phyloP scores from a whole-genome alignment of 1,140 invertebrate genomes.

The Batillaria attramentaria region DNA sequence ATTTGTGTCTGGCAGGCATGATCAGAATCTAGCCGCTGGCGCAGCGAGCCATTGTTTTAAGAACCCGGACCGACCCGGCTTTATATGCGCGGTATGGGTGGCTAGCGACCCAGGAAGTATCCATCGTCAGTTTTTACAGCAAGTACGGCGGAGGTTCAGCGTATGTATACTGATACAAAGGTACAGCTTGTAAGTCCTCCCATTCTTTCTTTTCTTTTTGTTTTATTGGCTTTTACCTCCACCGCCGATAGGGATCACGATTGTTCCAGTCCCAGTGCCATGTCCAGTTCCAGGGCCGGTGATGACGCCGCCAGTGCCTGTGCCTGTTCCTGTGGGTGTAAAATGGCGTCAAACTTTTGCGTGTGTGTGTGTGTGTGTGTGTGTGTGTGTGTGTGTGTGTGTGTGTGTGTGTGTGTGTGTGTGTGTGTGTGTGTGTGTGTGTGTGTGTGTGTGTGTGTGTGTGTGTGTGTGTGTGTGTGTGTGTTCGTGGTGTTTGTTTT shows the following conservation, averaged over 20 bases:
- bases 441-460: too few relatives aligned
- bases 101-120: too few relatives aligned
- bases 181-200: background rate
- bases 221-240: background rate
- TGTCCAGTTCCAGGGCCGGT: background rate
- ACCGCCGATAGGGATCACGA: background rate
- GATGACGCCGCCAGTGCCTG: background rate
- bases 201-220: background rate
- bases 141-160: too few relatives aligned
- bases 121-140: too few relatives aligned
- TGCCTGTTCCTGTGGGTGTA: slow-evolving; percentile 1
- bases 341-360: background rate
- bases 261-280: background rate
- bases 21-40: too few relatives aligned
- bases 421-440: background rate
- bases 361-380: background rate
- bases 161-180: too few relatives aligned
- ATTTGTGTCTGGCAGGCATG: too few relatives aligned
- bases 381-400: background rate
- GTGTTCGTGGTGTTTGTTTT: too few relatives aligned
- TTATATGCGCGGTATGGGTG: too few relatives aligned
- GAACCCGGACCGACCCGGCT: too few relatives aligned
- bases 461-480: too few relatives aligned
- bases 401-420: background rate
- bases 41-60: too few relatives aligned